These are phyloP conservation scores for Tachina grossa DNA, from an alignment of 2,888 invertebrate species.

Conservation along the genomic window DNA sequence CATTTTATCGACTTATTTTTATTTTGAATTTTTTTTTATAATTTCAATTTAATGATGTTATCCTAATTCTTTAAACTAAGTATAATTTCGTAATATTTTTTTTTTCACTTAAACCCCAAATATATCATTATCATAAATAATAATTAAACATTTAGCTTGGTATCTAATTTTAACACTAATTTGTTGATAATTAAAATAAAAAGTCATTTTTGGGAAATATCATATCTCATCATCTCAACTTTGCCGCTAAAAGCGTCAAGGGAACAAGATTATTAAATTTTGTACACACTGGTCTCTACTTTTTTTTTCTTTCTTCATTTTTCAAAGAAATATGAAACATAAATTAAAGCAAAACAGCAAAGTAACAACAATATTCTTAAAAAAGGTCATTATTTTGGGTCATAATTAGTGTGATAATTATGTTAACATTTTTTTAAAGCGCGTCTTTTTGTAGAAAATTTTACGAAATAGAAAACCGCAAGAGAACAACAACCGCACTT, in stretches of 20 bases:
- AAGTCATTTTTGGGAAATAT: not conserved
- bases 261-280: too few species aligned
- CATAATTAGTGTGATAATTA: conserved; percentile 50
- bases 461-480: not conserved
- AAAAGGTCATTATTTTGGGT: conserved; percentile 1
- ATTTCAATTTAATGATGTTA: not conserved
- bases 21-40: too few species aligned
- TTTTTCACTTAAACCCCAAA: not conserved
- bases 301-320: not conserved
- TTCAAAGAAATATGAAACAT: conserved; percentile 8
- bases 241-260: not conserved
- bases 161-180: conserved; percentile 20
- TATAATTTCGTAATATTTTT: conserved; percentile 7
- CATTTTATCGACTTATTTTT: too few species aligned
- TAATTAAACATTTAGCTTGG: conserved; percentile 12
- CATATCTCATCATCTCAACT: not conserved
- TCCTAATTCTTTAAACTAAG: too few species aligned
- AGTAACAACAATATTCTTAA: not conserved
- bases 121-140: conserved; percentile 26
- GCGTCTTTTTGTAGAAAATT: not conserved
- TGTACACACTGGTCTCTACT: too few species aligned
- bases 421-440: conserved; percentile 8
- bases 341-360: not conserved
- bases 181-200: conserved; percentile 25
- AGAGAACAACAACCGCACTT: not conserved